Percentiles rank a stretch among this genome's conserved stretches.
Conservation (phyloP, 2,888 invertebrate genomes). For the Nemotelus nigrinus region DNA sequence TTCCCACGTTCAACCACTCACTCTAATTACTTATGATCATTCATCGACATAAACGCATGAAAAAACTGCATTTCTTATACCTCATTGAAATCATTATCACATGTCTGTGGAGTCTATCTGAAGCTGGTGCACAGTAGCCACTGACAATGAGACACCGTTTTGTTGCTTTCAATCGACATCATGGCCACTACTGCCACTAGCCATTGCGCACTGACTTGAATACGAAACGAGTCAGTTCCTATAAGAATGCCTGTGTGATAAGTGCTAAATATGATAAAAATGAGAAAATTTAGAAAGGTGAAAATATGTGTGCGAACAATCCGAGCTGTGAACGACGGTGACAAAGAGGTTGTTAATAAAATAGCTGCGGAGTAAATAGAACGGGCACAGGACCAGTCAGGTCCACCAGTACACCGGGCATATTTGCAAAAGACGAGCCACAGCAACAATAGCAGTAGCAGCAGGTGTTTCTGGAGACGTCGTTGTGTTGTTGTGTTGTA, state of each 20-base stretch:
- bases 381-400: neutral
- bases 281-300: slow-evolving; percentile 44
- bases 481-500: slow-evolving; percentile 1
- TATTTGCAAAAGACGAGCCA: slow-evolving; percentile 13
- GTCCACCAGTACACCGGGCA: neutral
- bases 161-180: neutral
- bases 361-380: slow-evolving; percentile 22
- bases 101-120: neutral
- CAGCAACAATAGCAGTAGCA: neutral
- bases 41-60: neutral
- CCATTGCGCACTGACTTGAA: too few relatives aligned
- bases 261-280: slow-evolving; percentile 44
- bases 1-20: slow-evolving; percentile 36
- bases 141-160: slow-evolving; percentile 26
- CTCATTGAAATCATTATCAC: slow-evolving; percentile 33
- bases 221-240: neutral
- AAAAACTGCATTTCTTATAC: slow-evolving; percentile 25
- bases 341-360: slow-evolving; percentile 42
- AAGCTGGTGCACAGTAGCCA: neutral
- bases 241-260: slow-evolving; percentile 14
- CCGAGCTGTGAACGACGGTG: neutral
- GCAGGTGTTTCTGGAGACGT: slow-evolving; percentile 28
- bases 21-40: slow-evolving; percentile 42
- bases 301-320: slow-evolving; percentile 12
- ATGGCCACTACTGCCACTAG: neutral